A percentile compares a stretch with the other conserved stretches of the same genome.
Conservation (phyloP, 1,140 invertebrate species). For the Orchestia grillus region DNA sequence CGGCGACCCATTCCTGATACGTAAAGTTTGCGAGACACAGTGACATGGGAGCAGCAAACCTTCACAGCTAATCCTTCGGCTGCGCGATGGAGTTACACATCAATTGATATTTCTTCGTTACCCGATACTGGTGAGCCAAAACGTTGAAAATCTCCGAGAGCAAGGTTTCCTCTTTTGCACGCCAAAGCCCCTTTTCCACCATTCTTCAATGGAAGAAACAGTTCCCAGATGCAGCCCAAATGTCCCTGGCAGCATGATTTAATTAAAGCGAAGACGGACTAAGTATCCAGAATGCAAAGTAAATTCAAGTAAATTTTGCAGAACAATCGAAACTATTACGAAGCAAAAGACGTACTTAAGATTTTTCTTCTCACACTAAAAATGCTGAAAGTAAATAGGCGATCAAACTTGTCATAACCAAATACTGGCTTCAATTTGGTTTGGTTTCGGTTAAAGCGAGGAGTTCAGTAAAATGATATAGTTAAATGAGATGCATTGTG, state of each 20-base stretch:
- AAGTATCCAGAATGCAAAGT: too few species aligned
- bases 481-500: neutral
- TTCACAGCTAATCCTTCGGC: neutral
- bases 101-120: neutral
- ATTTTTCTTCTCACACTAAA: neutral
- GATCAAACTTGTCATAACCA: neutral
- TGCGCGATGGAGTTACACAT: neutral
- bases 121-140: neutral
- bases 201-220: neutral
- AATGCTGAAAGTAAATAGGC: neutral
- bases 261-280: too few species aligned
- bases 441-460: neutral
- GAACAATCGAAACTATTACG: too few species aligned
- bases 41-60: neutral
- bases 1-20: neutral
- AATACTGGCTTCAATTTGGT: neutral
- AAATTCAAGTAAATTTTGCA: too few species aligned
- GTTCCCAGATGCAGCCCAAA: neutral
- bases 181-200: neutral
- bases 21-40: neutral
- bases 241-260: neutral
- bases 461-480: neutral
- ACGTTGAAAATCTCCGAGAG: neutral
- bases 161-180: neutral
- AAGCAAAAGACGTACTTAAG: too few species aligned